phyloP scores from a whole-genome alignment of 2,888 invertebrate genomes.

The Phasia obesa region DNA sequence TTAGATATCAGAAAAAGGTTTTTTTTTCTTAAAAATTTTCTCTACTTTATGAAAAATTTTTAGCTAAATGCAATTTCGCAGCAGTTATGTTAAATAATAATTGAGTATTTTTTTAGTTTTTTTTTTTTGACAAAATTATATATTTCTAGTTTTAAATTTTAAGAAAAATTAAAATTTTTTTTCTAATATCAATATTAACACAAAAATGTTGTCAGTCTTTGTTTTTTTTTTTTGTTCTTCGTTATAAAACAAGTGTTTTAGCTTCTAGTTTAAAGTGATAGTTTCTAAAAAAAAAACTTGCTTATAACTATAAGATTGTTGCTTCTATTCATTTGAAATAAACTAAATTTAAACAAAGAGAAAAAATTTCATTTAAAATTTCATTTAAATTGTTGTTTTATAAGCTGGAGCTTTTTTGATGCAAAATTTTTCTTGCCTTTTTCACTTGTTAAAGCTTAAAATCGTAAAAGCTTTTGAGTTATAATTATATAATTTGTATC shows the following conservation, averaged over 20 bases:
- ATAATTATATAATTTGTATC: slow-evolving; percentile 41
- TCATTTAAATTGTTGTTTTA: slow-evolving; percentile 30
- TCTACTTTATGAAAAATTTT: slow-evolving; percentile 40
- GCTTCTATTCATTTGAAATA: slow-evolving; percentile 37
- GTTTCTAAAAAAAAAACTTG: slow-evolving; percentile 27
- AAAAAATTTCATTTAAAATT: slow-evolving; percentile 25
- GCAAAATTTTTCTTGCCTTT: slow-evolving; percentile 26
- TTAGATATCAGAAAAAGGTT: slow-evolving; percentile 34
- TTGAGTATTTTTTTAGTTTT: slow-evolving; percentile 52
- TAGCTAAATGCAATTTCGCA: slow-evolving; percentile 69
- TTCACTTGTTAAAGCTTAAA: slow-evolving; percentile 29
- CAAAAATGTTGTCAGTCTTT: slow-evolving; percentile 46
- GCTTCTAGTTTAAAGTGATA: slow-evolving; percentile 23
- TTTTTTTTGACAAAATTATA: slow-evolving; percentile 37
- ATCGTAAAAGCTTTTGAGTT: slow-evolving; percentile 42
- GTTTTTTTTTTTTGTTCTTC: slow-evolving; percentile 23
- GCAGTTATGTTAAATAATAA: slow-evolving; percentile 49
- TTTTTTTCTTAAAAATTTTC: slow-evolving; percentile 45
- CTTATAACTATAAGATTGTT: slow-evolving; percentile 20
- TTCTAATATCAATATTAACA: not conserved
- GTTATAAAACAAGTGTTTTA: not conserved
- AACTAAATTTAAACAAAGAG: slow-evolving; percentile 20
- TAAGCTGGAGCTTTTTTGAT: slow-evolving; percentile 44
- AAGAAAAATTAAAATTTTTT: slow-evolving; percentile 12
- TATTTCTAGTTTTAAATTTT: not conserved